Evolutionary conservation across 1,140 invertebrate genomes (phyloP), one percentile per base, ranked within the genome.

Genomic region (Neoseiulus cucumeris): DNA sequence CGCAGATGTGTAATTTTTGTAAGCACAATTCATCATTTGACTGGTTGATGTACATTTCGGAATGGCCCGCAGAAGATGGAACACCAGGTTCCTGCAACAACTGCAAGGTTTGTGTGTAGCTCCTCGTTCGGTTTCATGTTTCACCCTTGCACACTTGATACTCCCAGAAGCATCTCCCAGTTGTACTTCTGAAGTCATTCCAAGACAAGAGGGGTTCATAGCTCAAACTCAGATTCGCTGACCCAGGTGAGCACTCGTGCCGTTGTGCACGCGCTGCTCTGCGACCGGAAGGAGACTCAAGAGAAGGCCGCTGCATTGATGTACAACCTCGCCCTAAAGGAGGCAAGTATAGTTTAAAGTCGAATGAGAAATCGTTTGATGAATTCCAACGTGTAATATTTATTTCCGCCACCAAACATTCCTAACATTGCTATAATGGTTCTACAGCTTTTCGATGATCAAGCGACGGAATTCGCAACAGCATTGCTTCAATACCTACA

Each of bases 251-350:
- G 89, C 22, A 91, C 89, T 89, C 90, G 79, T 12, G 72, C 91
- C 25, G 87, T 87, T 14, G 89, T 92, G 1, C 88, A 92, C 73
- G 84, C 85, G 66, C 75, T 89, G 47, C 80, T 93, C 0, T 84
- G 86, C 9, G 85, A 87, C 66, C 81, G 81, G 20, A 74, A 79
- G 12, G 80, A 80, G 59, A 69, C 72, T 20, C 85, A 88, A 74
- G 84, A 87, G 47, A 78, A 83, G 68, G 91, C 90, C 51, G 82
- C 86, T 4, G 87, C 88, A 66, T 84, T 94, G 64, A 84, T 93
- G 66, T 86, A 91, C 76, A 94, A 94, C 75, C 80, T 93, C 66
- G 87, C 87, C 70, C 86, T 86, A 80, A 93, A 92, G 85, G 90
- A 94, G 84, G 89, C 77, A 65, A 68, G 64, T 22, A 30, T 42